Percentiles rank a stretch among this genome's conserved stretches.
phyloP scores from a whole-genome alignment of 2,888 invertebrate species.

The Melanargia galathea region DNA sequence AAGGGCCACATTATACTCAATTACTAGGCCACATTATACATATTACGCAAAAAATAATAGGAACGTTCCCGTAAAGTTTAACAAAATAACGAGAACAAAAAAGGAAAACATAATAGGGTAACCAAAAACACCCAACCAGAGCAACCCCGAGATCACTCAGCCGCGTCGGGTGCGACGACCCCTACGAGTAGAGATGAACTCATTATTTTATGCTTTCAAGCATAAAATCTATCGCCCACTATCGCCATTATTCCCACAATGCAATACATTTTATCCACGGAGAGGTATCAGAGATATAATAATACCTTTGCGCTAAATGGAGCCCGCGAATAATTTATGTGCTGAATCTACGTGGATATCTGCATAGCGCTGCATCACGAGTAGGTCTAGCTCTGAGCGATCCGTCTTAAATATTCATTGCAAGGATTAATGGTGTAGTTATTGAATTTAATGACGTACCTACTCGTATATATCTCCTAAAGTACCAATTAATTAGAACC shows the following conservation, averaged over 20 bases:
- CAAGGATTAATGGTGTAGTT: not conserved
- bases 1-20: too few species aligned
- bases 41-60: too few species aligned
- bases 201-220: constrained; percentile 6
- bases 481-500: not conserved
- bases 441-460: not conserved
- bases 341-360: not conserved
- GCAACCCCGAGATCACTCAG: not conserved
- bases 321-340: not conserved
- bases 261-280: not conserved
- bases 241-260: constrained; percentile 15
- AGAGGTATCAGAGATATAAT: not conserved
- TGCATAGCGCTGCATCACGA: not conserved
- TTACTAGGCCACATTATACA: too few species aligned
- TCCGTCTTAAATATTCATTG: not conserved
- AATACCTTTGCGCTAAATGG: constrained; percentile 1
- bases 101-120: too few species aligned
- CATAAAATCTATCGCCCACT: constrained; percentile 17
- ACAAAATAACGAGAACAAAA: too few species aligned
- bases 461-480: not conserved
- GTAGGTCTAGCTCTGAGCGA: not conserved
- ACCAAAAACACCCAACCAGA: too few species aligned
- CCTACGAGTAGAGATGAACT: not conserved
- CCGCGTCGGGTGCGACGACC: not conserved
- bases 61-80: too few species aligned